Conservation (phyloP, 2,888 invertebrate species). For the Acanthosepion pharaonis region DNA sequence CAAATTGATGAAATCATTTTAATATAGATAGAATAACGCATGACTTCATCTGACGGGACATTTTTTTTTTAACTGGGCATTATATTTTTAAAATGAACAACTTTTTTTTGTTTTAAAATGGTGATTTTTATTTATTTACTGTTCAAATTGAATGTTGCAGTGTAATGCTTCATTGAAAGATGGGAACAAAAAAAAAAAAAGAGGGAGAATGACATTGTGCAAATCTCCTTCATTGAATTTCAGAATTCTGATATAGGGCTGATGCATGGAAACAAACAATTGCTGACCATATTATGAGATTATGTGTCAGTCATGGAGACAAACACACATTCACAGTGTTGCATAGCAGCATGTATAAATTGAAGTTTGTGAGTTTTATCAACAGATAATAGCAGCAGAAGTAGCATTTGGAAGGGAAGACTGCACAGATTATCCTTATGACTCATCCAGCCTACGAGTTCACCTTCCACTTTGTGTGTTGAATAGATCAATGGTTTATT, state of each 20-base stretch:
- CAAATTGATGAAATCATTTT: too few relatives aligned
- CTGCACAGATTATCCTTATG: background rate
- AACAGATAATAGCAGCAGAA: background rate
- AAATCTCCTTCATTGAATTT: background rate
- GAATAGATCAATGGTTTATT: background rate
- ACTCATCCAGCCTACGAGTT: background rate
- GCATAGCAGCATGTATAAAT: background rate
- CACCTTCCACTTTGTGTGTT: background rate
- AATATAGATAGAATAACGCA: too few relatives aligned
- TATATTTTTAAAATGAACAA: background rate
- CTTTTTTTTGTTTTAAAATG: too few relatives aligned
- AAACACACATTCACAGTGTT: background rate
- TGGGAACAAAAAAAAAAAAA: background rate
- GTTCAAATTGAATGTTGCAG: too few relatives aligned
- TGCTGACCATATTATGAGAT: background rate
- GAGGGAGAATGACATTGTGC: background rate
- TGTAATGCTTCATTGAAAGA: background rate
- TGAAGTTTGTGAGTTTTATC: background rate
- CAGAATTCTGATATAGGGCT: background rate
- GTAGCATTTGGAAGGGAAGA: background rate
- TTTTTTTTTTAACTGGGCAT: background rate
- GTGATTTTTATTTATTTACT: too few relatives aligned
- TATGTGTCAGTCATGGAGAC: background rate
- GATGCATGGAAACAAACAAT: conserved; percentile 20
- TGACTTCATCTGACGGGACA: background rate